These are phyloP conservation scores for Actenoides lindsayi DNA, from an alignment of 2,113 vertebrate species.

Conservation along the genomic window DNA sequence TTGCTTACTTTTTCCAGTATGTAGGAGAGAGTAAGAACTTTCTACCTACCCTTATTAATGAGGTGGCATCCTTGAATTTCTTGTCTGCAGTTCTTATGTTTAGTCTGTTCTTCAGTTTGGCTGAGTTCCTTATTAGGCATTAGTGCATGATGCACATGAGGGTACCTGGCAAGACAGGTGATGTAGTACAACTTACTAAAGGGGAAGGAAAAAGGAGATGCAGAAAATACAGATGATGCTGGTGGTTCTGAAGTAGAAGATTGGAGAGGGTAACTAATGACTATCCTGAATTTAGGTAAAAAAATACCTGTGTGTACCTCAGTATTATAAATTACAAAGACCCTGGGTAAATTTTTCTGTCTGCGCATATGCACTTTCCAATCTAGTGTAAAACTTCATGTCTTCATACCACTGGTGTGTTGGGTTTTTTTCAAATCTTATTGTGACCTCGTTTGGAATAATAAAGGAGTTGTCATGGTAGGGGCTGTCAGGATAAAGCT, in stretches of 20 bases:
- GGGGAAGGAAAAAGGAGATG: not conserved
- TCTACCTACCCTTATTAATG: not conserved
- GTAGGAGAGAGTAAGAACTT: not conserved
- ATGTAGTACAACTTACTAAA: not conserved
- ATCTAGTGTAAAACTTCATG: not conserved
- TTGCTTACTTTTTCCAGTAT: not conserved
- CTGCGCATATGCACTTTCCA: accelerated
- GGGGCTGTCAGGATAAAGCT: not conserved
- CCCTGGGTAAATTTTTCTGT: not conserved
- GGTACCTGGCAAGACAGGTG: not conserved
- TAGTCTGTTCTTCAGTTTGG: not conserved
- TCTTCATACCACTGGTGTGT: not conserved
- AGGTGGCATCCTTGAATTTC: not conserved
- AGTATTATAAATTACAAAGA: not conserved
- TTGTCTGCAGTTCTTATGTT: not conserved
- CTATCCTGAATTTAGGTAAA: not conserved
- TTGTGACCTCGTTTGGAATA: not conserved
- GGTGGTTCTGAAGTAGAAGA: not conserved
- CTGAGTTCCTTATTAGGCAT: not conserved
- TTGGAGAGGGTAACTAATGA: not conserved
- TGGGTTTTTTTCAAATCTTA: not conserved
- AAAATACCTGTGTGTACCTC: not conserved
- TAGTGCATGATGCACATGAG: not conserved
- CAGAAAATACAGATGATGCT: not conserved
- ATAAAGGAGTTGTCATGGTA: not conserved